Conservation (phyloP, 2,113 vertebrate species). For the Tyto alba region DNA sequence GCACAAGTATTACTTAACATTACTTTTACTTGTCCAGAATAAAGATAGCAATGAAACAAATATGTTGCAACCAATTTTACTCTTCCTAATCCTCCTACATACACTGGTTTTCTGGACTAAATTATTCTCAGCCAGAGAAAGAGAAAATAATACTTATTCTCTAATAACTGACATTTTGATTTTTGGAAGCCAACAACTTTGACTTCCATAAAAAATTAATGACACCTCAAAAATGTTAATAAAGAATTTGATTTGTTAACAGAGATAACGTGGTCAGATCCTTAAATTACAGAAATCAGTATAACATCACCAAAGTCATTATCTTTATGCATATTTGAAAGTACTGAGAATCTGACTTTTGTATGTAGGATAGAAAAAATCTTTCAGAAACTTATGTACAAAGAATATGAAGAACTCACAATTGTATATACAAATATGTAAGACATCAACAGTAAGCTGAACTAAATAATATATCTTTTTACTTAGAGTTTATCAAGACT, state of each 20-base stretch:
- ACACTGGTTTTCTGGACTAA: not conserved
- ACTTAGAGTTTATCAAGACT: not conserved
- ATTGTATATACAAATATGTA: not conserved
- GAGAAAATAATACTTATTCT: not conserved
- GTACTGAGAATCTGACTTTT: conserved; percentile 2
- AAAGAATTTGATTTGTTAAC: not conserved
- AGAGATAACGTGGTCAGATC: not conserved
- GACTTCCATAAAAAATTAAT: not conserved
- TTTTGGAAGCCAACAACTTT: not conserved
- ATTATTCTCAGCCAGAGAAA: not conserved
- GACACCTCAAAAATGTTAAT: not conserved
- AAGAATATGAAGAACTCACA: not conserved
- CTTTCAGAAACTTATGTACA: not conserved
- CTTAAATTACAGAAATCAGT: not conserved
- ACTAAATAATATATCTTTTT: not conserved
- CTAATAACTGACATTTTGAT: not conserved
- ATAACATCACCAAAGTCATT: conserved; percentile 4
- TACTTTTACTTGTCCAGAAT: not conserved
- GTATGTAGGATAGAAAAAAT: not conserved
- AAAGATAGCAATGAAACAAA: not conserved
- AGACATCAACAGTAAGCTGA: not conserved
- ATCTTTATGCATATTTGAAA: not conserved
- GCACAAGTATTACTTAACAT: not conserved
- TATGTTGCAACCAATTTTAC: not conserved
- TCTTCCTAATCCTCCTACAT: not conserved